Base-by-base conservation (phyloP, 2,113 vertebrate species). In the Noctilio leporinus region DNA sequence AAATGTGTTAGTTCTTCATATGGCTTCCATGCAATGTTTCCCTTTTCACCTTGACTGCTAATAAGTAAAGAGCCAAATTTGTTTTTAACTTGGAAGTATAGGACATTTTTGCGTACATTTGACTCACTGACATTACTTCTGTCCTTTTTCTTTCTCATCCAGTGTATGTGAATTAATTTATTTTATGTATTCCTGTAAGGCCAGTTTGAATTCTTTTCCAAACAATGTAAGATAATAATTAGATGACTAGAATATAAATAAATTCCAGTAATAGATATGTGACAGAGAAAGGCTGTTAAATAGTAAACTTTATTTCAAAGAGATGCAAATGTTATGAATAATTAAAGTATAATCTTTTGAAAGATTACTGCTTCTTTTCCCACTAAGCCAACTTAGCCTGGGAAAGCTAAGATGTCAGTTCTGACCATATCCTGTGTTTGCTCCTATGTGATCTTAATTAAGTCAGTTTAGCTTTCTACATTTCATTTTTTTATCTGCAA, bases 401-500 rank as follows among this genome's bases (percentile, higher is more conserved):
- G 57, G 43, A 95, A 47, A 72, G n/a, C 38, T 59, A 69, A 62
- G 35, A 40, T 94, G 43, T 73, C 77, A 55, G 40, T 82, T 82
- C 75, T 62, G 86, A 77, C 86, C 73, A 86, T 83, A 89, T 94
- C 77, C 97, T 95, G 77, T 82, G 86, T 75, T 83, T 89, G 51
- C n/a, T 97, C 55, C 59, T 69, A 30, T 87, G 47, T 38, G 76
- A 95, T 87, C 86, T 89, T 96, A 95, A 96, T 97, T 94, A 94
- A 95, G 89, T 94, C 89, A 45, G 47, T 86, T 93, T 30, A 96
- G 80, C 43, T 77, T 84, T 83, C 86, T 89, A 67, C 45, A 38
- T 96, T 95, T 95, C 75, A 84, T 96, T 97, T 92, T 84, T 72
- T 70, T 94, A 96, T 89, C 89, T 96, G 45, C 28, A 73, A 88